Evolutionary conservation across 2,888 invertebrate genomes (phyloP), one percentile per base, ranked within the genome.

Genomic region (Syrphus vitripennis): DNA sequence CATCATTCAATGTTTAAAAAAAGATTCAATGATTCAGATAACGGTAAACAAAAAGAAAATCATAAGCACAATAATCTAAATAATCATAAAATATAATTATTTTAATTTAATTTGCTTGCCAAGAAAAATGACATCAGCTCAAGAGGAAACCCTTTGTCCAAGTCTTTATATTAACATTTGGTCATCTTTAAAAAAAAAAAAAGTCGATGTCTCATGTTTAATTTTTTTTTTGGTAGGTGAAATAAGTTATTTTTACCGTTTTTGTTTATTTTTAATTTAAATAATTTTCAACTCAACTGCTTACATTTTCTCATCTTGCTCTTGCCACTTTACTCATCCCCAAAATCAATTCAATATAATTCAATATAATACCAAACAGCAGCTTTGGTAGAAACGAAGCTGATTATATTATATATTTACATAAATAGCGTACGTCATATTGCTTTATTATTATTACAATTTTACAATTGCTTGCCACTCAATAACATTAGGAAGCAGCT

Each of bases 111-210:
- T 19, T 29, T 45, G 29, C 42, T 55, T 61, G 74, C 34, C 55
- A 70, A 59, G 42, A 57, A 76, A 80, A 76, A 80, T 84, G 83
- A 84, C 80, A 76, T 84, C 83, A 84, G 59, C 45, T 59, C 16
- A 9, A 50, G 48, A 69, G n/a, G 53, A 42, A 31, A 21, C 50
- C 59, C 67, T 59, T 59, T 34, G 4, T 14, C 21, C 21, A 12
- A 34, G 7, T 37, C 55, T 19, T 26, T 24, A 21, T 50, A n/a
- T 16, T n/a, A n/a, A 12, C 1, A 2, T 21, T 24, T 26, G 26
- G 2, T 26, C 9, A 55, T 16, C 26, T 16, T 14, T 4, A 19
- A 19, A 9, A 37, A 19, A 19, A 24, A 31, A 71, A 53, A 31
- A 24, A 42, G 48, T 45, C 53, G 69, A 57, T 79, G 74, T 83